These are phyloP conservation scores for Cinara cedri DNA, from an alignment of 2,888 invertebrate species.

Conservation along the genomic window DNA sequence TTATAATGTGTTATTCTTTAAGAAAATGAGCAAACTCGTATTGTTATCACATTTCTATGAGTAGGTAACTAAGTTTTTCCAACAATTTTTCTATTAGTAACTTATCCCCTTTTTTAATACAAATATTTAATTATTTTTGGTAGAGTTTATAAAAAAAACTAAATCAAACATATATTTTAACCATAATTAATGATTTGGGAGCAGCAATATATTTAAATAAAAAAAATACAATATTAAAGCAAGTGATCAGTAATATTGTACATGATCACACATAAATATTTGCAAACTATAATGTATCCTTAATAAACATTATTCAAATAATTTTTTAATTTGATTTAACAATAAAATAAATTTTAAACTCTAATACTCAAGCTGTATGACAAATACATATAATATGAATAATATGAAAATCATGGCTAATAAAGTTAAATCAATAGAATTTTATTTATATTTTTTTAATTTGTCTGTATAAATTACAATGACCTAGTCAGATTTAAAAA, in stretches of 20 bases:
- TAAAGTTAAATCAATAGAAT: constrained; percentile 11
- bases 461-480: neutral
- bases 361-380: neutral
- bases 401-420: neutral
- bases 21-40: constrained; percentile 52
- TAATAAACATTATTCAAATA: constrained; percentile 10
- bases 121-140: constrained; percentile 34
- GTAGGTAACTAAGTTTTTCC: constrained; percentile 51
- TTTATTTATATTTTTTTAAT: neutral
- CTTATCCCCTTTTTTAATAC: constrained; percentile 47
- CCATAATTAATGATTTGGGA: constrained; percentile 19
- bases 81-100: constrained; percentile 52
- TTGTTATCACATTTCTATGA: constrained; percentile 54
- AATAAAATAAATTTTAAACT: neutral
- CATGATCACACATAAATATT: constrained; percentile 46
- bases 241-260: constrained; percentile 34
- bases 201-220: constrained; percentile 21
- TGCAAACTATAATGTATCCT: constrained; percentile 16
- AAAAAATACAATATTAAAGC: constrained; percentile 45
- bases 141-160: constrained; percentile 34
- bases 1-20: constrained; percentile 22
- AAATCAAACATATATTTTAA: constrained; percentile 31
- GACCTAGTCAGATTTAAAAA: neutral
- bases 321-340: neutral
- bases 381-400: neutral